phyloP scores from a whole-genome alignment of 1,140 invertebrate genomes.

The honey bee (Apis mellifera) region DNA sequence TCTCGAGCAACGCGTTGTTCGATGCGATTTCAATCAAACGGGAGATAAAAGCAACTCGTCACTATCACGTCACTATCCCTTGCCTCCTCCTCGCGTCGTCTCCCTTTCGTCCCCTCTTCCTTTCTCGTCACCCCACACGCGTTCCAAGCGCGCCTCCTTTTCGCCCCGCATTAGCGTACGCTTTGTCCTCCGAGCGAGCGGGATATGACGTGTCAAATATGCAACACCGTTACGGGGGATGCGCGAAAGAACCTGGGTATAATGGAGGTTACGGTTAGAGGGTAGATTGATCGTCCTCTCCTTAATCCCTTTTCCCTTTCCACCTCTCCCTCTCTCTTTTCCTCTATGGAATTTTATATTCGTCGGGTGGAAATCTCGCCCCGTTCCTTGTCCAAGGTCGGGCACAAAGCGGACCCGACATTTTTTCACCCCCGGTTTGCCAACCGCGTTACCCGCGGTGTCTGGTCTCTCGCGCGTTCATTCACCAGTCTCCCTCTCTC shows the following conservation, averaged over 20 bases:
- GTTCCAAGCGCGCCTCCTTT: background rate
- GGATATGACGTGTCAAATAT: conserved; percentile 34
- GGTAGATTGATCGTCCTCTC: too few relatives aligned
- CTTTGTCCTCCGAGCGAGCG: background rate
- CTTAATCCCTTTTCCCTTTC: too few relatives aligned
- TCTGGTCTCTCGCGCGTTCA: background rate
- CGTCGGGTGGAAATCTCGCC: too few relatives aligned
- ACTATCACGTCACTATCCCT: background rate
- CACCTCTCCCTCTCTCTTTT: too few relatives aligned
- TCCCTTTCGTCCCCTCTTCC: background rate
- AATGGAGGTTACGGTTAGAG: background rate
- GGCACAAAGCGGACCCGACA: background rate
- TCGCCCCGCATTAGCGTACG: background rate
- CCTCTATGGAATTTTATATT: too few relatives aligned
- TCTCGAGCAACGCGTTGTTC: conserved; percentile 9
- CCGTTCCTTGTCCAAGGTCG: background rate
- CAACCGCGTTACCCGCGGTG: background rate
- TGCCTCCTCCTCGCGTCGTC: background rate
- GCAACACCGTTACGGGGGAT: background rate
- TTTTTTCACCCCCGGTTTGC: conserved; percentile 6
- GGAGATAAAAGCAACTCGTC: conserved; percentile 33
- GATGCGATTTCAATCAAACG: conserved; percentile 47
- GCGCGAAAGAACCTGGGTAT: background rate
- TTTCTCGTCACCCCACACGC: background rate
- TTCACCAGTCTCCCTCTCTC: background rate